Evolutionary conservation across 2,888 invertebrate species (phyloP).

Genomic region (Amblyteles armatorius): DNA sequence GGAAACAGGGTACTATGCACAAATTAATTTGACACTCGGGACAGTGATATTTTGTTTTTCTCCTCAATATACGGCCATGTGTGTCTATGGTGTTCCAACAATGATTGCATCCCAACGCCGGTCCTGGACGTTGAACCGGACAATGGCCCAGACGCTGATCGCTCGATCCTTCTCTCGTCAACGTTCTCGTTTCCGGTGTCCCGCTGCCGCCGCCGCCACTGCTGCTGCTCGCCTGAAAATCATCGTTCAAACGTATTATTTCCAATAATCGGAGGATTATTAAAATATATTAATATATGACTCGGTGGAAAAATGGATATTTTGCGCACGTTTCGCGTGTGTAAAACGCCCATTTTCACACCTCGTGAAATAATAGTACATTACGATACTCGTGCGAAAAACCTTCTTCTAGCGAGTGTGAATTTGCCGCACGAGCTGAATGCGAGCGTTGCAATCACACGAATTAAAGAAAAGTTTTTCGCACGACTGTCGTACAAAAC

Average conservation of each 20-base stretch:
- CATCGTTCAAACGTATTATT: neutral
- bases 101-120: slow-evolving; percentile 94
- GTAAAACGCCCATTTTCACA: too few relatives aligned
- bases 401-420: too few relatives aligned
- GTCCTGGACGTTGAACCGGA: slow-evolving; percentile 93
- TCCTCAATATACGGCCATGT: slow-evolving; percentile 92
- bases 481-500: too few relatives aligned
- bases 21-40: slow-evolving; percentile 95
- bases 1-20: slow-evolving; percentile 96
- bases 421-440: too few relatives aligned
- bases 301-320: too few relatives aligned
- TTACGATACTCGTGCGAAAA: too few relatives aligned
- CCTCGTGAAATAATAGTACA: too few relatives aligned
- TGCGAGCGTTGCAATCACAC: too few relatives aligned
- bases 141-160: slow-evolving; percentile 91
- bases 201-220: slow-evolving; percentile 42
- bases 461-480: too few relatives aligned
- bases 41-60: slow-evolving; percentile 96
- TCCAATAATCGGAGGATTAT: neutral
- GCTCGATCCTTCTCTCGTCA: slow-evolving; percentile 72
- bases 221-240: slow-evolving; percentile 56
- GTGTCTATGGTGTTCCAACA: slow-evolving; percentile 96
- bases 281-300: neutral
- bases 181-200: slow-evolving; percentile 51
- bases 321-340: too few relatives aligned